phyloP scores from a whole-genome alignment of 2,113 vertebrate genomes.

The Microcebus murinus region DNA sequence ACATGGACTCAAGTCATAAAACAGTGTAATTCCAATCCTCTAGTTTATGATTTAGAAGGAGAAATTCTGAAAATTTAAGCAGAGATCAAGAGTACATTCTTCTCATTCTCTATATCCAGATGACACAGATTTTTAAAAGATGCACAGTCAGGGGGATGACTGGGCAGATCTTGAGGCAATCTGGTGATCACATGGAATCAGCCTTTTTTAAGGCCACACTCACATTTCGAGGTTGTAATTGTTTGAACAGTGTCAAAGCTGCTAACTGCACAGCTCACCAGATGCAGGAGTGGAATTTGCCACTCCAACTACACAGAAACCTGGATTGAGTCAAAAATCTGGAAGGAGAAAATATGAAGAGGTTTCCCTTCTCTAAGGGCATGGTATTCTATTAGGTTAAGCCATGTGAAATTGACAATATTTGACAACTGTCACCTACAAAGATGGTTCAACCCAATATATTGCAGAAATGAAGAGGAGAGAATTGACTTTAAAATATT shows the following conservation, averaged over 20 bases:
- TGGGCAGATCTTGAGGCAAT: slow-evolving; percentile 58
- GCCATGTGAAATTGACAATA: neutral
- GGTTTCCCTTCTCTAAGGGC: neutral
- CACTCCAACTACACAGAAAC: neutral
- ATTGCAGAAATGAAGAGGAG: neutral
- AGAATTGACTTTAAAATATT: neutral
- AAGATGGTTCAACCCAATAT: neutral
- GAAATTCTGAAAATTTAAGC: slow-evolving; percentile 39
- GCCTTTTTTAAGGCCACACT: slow-evolving; percentile 57
- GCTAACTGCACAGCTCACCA: slow-evolving; percentile 52
- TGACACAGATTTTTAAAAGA: slow-evolving; percentile 65
- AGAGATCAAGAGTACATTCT: slow-evolving; percentile 45
- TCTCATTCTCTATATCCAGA: slow-evolving; percentile 54
- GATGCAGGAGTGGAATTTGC: slow-evolving; percentile 51
- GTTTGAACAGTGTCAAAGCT: neutral
- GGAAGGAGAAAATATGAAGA: slow-evolving; percentile 24
- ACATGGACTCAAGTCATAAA: neutral
- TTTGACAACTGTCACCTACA: neutral
- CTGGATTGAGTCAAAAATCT: slow-evolving; percentile 29
- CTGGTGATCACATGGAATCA: slow-evolving; percentile 43
- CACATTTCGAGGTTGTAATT: slow-evolving; percentile 7
- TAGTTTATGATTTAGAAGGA: neutral
- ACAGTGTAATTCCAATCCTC: neutral
- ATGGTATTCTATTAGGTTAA: neutral
- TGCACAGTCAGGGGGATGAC: slow-evolving; percentile 56